Evolutionary conservation across 2,113 vertebrate genomes (phyloP), one percentile per base, ranked within the genome.

Genomic region (Zosterops lateralis): DNA sequence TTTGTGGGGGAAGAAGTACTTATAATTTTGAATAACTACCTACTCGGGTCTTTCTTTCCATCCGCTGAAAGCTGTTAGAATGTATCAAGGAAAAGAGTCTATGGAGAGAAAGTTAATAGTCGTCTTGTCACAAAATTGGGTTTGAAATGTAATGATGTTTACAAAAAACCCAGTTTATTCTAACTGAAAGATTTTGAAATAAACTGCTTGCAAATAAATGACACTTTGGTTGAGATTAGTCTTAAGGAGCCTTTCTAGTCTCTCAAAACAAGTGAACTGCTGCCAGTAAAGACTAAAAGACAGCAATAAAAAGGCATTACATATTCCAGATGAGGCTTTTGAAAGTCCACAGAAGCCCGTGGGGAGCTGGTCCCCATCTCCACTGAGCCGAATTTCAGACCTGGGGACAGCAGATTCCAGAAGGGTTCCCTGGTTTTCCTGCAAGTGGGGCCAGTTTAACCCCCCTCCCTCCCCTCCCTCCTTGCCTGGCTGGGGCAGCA

Each of bases 401-500:
- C 32, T 25, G 47, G 32, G 34, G 38, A 16, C 8, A 50, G 18
- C 10, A 50, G 45, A 5, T 16, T 31, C 10, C 29, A 38, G 65
- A 19, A 26, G 24, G 9, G 3, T 7, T 66, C 7, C 36, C 48
- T 48, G 34, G 2, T 53, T 10, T 25, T 68, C 7, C 61, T 47
- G 67, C 10, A 38, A 26, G 61, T 17, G 40, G 61, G 36, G 14
- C 32, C 42, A 38, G 4, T 50, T 56, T 6, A 22, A 78, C 10
- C 36, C 36, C 40, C 9, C 32, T 31, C 40, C 14, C 13, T 34
- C 6, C 12, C 17, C 19, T 65, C 34, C 66, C 22, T 36, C 20
- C 31, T 6, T 48, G 17, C n/a, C 75, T 25, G 24, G 0, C 1
- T 18, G 54, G 3, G 80, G 22, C 36, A 5, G 36, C 1, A 32